Conservation (phyloP, 2,888 invertebrate species). For the Omphaloscelis lunosa region DNA sequence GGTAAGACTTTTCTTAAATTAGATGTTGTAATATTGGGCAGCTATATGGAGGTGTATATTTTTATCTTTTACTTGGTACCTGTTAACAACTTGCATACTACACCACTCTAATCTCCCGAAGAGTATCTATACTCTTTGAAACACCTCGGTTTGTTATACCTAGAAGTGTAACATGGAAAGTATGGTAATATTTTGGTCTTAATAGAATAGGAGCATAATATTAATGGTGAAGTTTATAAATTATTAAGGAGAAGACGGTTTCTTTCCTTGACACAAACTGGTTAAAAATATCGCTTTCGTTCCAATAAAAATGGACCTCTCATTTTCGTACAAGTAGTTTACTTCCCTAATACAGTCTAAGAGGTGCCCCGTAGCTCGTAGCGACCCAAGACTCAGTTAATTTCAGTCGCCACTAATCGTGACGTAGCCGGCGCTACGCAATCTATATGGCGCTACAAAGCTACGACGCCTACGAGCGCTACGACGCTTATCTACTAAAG, state of each 20-base stretch:
- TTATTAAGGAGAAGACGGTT: background rate
- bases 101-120: background rate
- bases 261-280: background rate
- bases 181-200: background rate
- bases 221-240: background rate
- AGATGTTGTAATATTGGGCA: constrained; percentile 13
- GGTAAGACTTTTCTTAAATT: constrained; percentile 32
- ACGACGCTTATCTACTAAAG: constrained; percentile 26
- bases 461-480: constrained; percentile 35
- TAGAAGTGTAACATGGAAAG: background rate
- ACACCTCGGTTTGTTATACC: too few species aligned
- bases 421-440: constrained; percentile 43
- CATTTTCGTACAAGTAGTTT: background rate
- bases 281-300: background rate
- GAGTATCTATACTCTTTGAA: too few species aligned
- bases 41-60: background rate
- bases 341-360: background rate
- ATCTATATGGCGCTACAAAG: too few species aligned
- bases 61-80: background rate
- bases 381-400: constrained; percentile 30
- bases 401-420: constrained; percentile 34
- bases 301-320: background rate
- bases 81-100: background rate
- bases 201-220: too few species aligned
- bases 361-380: constrained; percentile 9